Evolutionary conservation across 1,140 invertebrate genomes (phyloP), one percentile per base, ranked within the genome.

Genomic region (Orussus abietinus): DNA sequence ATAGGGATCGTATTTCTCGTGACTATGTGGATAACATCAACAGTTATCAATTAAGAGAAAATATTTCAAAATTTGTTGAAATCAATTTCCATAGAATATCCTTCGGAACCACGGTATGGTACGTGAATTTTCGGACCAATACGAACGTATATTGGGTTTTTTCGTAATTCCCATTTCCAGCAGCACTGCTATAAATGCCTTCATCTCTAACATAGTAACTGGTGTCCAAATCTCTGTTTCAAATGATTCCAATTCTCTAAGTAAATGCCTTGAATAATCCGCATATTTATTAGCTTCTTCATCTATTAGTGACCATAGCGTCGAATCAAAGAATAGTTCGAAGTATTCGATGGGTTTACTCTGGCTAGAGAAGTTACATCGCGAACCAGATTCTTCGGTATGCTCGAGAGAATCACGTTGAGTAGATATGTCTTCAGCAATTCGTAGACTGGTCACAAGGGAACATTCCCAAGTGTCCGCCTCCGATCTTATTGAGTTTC

Each of bases 31-130:
- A 25, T 35, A 30, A n/a, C n/a, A n/a, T n/a, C n/a, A n/a, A n/a
- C n/a, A n/a, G n/a, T n/a, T n/a, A n/a, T n/a, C n/a, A n/a, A 31
- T 46, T 21, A 35, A 28, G 49, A 39, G 26, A 35, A 47, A 53
- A 54, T 21, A 54, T 42, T 45, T 45, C 14, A 55, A 38, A 37
- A 58, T 31, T 21, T 50, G 25, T 22, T 47, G 41, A 37, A 58
- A 58, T 43, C 49, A 40, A 50, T 55, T 44, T 31, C 50, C 28
- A 11, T 49, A 14, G 45, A 58, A 55, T 53, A 58, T 58, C 42
- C 46, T 55, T 31, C 22, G 15, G 48, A 58, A 58, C 55, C 55
- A 58, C 19, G 53, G 50, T 33, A 58, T 56, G 38, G n/a, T 40
- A 32, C 50, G 37, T 43, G 53, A 55, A 44, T 45, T 50, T 43